Evolutionary conservation across 2,888 invertebrate genomes (phyloP).

Genomic region (Oligia strigilis): DNA sequence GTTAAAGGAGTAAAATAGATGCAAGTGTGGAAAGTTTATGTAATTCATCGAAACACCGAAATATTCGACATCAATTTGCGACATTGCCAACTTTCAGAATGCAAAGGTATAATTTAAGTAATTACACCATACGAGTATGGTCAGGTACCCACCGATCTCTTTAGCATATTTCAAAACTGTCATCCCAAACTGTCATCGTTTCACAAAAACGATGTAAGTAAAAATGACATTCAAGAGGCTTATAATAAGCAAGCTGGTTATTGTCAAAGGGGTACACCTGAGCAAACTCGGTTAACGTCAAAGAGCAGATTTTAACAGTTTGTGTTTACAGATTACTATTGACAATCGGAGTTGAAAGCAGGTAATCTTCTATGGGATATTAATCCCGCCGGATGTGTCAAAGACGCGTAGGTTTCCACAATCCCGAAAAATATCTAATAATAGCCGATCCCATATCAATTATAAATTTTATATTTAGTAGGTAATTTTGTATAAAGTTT

Average conservation of each 20-base stretch:
- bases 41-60: neutral
- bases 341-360: constrained; percentile 86
- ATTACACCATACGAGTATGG: constrained; percentile 27
- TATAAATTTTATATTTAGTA: neutral
- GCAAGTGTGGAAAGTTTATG: neutral
- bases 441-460: constrained; percentile 15
- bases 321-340: constrained; percentile 87
- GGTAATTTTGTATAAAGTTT: neutral
- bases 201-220: constrained; percentile 63
- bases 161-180: constrained; percentile 70
- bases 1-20: neutral
- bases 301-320: constrained; percentile 89
- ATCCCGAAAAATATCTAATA: constrained; percentile 29
- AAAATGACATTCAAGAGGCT: constrained; percentile 78
- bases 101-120: constrained; percentile 23
- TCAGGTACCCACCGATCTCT: constrained; percentile 37
- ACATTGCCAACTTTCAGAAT: neutral
- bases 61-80: neutral
- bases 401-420: constrained; percentile 65
- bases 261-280: constrained; percentile 83
- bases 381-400: constrained; percentile 75
- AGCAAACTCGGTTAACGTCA: constrained; percentile 85
- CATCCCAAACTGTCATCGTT: constrained; percentile 69
- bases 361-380: constrained; percentile 83
- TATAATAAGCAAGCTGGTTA: constrained; percentile 75